phyloP scores from a whole-genome alignment of 2,888 invertebrate genomes.

The Lycocerus yunnanus region DNA sequence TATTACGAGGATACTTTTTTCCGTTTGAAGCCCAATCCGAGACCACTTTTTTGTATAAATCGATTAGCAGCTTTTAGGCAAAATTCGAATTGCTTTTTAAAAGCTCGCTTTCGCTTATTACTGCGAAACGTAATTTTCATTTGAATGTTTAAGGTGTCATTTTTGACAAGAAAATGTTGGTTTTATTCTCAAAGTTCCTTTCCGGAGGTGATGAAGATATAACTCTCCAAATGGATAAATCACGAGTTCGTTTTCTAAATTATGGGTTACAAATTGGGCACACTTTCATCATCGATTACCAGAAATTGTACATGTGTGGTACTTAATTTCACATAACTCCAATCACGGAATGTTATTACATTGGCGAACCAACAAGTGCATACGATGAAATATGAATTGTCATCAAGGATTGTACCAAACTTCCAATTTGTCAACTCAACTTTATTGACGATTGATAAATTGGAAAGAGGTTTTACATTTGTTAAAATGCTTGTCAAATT shows the following conservation, averaged over 20 bases:
- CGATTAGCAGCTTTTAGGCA: background rate
- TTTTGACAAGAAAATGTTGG: slow-evolving; percentile 15
- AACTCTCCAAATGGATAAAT: background rate
- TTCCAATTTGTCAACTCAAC: background rate
- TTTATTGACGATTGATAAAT: background rate
- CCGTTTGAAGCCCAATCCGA: background rate
- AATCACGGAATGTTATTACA: background rate
- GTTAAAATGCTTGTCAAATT: background rate
- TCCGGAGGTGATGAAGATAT: background rate
- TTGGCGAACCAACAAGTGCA: background rate
- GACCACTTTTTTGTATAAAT: background rate
- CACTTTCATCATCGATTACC: background rate
- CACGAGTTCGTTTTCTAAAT: background rate
- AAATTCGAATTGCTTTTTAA: background rate
- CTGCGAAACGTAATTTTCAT: slow-evolving; percentile 5
- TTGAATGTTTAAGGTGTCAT: slow-evolving; percentile 11
- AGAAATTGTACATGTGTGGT: background rate
- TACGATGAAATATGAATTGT: background rate
- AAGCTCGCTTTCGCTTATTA: background rate
- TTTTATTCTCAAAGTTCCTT: background rate
- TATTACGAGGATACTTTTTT: background rate
- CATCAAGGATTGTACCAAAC: background rate
- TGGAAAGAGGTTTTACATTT: background rate
- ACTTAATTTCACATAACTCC: background rate
- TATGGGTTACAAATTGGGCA: background rate